Base-by-base conservation (phyloP, 1,140 invertebrate species). In the Apis florea region DNA sequence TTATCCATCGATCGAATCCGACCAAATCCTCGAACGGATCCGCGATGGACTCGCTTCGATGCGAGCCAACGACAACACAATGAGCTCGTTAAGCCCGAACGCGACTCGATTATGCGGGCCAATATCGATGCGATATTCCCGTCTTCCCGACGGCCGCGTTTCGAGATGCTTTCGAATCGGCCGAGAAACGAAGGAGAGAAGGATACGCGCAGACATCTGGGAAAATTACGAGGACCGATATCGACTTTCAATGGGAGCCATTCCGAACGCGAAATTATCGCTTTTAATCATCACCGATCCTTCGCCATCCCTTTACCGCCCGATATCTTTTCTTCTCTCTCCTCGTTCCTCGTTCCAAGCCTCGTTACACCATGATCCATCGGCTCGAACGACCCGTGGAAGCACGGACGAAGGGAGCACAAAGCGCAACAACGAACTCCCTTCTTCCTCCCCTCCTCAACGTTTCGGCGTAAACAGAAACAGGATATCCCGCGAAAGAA, bases 11-110 rank as follows among this genome's bases (percentile, higher is more conserved):
- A 47, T 74, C 70, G 59, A 67, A 69, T 82, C 66, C n/a, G n/a
- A 13, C 24, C 61, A 17, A 49, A 51, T 6, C 51, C 61, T 58
- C 11, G 47, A 26, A 51, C 64, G 74, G 51, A 63, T 64, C 40
- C 70, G 63, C 66, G 58, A 70, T 47, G 73, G 77, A 59, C 80
- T 54, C 47, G 70, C 31, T 31, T 31, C 31, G 31, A 31, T n/a
- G n/a, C 31, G 31, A 31, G 31, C 31, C 31, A 17, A 51, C 64
- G 24, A n/a, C 24, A 53, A 17, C 66, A 76, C 80, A 76, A 82
- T 82, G 56, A 77, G 74, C 80, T 82, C 74, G 70, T 82, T 82
- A 82, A 77, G 74, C 66, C 2, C 49, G 47, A 82, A 82, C 70
- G 10, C 54, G 74, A 82, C 31, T 77, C 73, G 64, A 82, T 82